These are phyloP conservation scores for Pterobdella sp. DNA, from an alignment of 2,888 invertebrate species.

Conservation along the genomic window DNA sequence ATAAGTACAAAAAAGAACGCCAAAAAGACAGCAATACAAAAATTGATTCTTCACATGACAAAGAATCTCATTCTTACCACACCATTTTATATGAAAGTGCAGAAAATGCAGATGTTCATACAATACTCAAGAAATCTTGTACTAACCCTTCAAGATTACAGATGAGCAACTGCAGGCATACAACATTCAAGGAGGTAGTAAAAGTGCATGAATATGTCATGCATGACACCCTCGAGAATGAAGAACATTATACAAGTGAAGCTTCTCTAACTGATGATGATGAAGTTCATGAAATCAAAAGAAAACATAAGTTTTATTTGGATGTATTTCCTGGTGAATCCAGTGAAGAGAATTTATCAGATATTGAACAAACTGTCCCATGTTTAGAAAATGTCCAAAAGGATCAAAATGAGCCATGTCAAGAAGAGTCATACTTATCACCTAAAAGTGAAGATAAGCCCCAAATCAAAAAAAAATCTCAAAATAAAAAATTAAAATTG, in stretches of 20 bases:
- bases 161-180: neutral
- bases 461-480: neutral
- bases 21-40: neutral
- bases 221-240: slow-evolving; percentile 7
- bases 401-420: too few relatives aligned
- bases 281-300: neutral
- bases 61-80: neutral
- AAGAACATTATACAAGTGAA: slow-evolving; percentile 27
- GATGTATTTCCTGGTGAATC: neutral
- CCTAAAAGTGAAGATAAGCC: neutral
- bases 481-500: neutral
- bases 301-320: slow-evolving; percentile 15
- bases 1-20: neutral
- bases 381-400: neutral
- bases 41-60: neutral
- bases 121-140: slow-evolving; percentile 24
- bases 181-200: slow-evolving; percentile 25
- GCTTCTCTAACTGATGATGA: slow-evolving; percentile 26
- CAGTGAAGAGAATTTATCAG: neutral
- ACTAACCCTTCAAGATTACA: neutral
- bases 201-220: slow-evolving; percentile 25
- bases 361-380: neutral
- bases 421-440: too few relatives aligned
- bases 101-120: neutral
- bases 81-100: neutral